These are phyloP conservation scores for Heliconius himera DNA, from an alignment of 1,140 invertebrate genomes.

Conservation along the genomic window DNA sequence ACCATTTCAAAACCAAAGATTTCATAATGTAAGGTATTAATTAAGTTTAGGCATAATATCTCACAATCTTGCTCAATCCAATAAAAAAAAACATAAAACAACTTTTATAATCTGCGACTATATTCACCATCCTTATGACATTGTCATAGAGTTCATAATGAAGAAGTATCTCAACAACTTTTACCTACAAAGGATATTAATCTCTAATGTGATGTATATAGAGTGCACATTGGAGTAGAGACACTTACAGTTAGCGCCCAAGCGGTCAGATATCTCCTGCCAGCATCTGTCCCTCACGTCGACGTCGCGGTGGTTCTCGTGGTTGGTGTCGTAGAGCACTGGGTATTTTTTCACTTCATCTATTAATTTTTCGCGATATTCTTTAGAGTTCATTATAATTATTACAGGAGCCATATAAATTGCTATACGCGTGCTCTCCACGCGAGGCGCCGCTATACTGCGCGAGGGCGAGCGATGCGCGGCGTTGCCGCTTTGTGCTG, in stretches of 20 bases:
- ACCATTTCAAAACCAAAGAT: background rate
- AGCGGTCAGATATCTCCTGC: conserved; percentile 67
- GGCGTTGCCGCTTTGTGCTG: conserved; percentile 64
- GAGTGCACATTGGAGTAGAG: background rate
- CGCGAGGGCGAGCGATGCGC: conserved; percentile 62
- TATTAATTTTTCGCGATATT: conserved; percentile 65
- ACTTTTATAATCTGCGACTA: conserved; percentile 3
- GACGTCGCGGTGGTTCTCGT: conserved; percentile 72
- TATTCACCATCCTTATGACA: background rate
- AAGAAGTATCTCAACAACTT: background rate
- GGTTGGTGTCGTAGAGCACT: conserved; percentile 70
- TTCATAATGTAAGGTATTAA: background rate
- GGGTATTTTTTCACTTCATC: conserved; percentile 75
- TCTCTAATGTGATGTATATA: background rate
- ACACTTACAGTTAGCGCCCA: conserved; percentile 71
- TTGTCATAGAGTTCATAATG: background rate
- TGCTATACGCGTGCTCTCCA: conserved; percentile 49
- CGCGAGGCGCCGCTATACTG: conserved; percentile 70
- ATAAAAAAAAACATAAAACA: background rate
- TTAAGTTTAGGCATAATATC: background rate
- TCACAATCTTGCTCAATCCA: background rate
- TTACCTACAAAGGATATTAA: conserved; percentile 25
- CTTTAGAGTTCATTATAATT: conserved; percentile 48
- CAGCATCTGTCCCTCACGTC: conserved; percentile 70
- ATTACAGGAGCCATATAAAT: background rate